Conservation (phyloP, 92 coral and sea anemone genomes). For the Siderastrea radians region DNA sequence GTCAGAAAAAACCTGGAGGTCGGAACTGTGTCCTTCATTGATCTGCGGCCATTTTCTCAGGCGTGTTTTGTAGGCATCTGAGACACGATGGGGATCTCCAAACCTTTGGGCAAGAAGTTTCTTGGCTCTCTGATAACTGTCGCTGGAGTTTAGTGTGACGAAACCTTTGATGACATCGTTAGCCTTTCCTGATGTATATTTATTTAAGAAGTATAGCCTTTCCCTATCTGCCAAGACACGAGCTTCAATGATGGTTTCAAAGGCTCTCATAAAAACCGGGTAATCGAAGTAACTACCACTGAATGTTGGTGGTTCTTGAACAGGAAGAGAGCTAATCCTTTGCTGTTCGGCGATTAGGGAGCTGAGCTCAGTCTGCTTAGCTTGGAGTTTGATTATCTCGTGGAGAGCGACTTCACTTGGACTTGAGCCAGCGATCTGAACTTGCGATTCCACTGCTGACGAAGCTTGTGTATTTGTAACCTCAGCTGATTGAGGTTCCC, state of each 20-base stretch:
- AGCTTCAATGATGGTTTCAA: constrained; percentile 46
- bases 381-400: constrained; percentile 55
- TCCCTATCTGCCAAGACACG: constrained; percentile 36
- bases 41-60: constrained; percentile 22
- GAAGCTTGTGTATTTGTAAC: background rate
- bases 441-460: constrained; percentile 7
- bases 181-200: constrained; percentile 39
- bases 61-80: constrained; percentile 24
- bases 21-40: constrained; percentile 6
- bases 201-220: constrained; percentile 43
- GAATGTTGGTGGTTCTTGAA: constrained; percentile 65
- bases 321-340: constrained; percentile 54
- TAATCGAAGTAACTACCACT: constrained; percentile 55
- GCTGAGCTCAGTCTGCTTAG: constrained; percentile 57
- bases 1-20: constrained; percentile 14
- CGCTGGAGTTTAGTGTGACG: constrained; percentile 25
- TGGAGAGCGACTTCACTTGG: constrained; percentile 27
- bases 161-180: constrained; percentile 42
- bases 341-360: constrained; percentile 49
- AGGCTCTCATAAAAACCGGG: constrained; percentile 57
- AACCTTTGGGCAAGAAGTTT: constrained; percentile 31
- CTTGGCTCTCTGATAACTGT: constrained; percentile 43
- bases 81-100: constrained; percentile 43
- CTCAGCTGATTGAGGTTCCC: background rate
- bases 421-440: background rate